Conservation (phyloP, 2,888 invertebrate genomes). For the Melieria crassipennis region DNA sequence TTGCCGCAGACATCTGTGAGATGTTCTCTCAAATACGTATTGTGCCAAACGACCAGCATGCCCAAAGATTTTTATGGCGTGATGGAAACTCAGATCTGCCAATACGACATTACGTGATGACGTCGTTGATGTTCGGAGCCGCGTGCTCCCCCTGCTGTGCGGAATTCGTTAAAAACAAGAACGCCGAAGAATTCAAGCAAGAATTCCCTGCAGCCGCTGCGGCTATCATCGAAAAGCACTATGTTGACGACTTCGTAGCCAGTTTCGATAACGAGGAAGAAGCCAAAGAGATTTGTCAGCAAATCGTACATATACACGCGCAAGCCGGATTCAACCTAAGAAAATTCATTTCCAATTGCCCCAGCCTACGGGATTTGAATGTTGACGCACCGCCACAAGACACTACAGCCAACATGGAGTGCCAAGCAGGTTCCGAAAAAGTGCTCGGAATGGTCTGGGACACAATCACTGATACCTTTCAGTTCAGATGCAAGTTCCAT, state of each 20-base stretch:
- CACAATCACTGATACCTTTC: constrained; percentile 3
- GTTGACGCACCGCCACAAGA: too few species aligned
- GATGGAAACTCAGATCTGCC: constrained; percentile 9
- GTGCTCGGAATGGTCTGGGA: constrained; percentile 13
- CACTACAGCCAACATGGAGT: not conserved
- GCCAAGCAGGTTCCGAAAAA: not conserved
- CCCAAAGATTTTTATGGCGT: constrained; percentile 7
- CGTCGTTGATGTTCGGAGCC: constrained; percentile 45
- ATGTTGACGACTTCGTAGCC: constrained; percentile 40
- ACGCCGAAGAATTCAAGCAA: constrained; percentile 21
- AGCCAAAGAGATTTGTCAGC: constrained; percentile 22
- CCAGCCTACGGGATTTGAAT: too few species aligned
- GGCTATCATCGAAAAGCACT: constrained; percentile 33
- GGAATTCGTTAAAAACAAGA: constrained; percentile 41
- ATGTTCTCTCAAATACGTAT: constrained; percentile 32
- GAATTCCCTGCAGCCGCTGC: constrained; percentile 21
- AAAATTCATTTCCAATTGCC: constrained; percentile 22
- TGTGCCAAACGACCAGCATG: not conserved
- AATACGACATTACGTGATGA: constrained; percentile 39
- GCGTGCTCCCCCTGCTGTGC: constrained; percentile 43
- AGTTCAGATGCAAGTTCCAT: not conserved
- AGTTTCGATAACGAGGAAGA: constrained; percentile 33
- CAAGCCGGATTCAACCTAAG: constrained; percentile 28
- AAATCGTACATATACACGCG: constrained; percentile 20
- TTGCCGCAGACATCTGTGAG: constrained; percentile 49